Conservation (phyloP, 2,888 invertebrate species). For the Lordiphosa fenestrarum region DNA sequence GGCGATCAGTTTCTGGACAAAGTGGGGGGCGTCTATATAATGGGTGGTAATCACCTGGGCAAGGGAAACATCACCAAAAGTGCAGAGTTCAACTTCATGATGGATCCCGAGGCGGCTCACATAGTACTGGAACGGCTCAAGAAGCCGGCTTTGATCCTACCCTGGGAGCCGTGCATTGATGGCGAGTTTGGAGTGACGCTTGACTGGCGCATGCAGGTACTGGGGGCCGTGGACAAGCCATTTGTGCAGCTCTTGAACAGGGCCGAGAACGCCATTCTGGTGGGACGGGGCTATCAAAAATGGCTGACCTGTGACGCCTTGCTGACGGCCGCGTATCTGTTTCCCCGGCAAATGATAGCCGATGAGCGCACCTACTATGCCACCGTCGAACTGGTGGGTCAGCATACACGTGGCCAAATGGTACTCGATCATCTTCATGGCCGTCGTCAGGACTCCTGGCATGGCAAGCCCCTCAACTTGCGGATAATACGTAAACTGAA, state of each 20-base stretch:
- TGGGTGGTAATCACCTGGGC: slow-evolving; percentile 90
- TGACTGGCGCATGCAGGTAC: slow-evolving; percentile 81
- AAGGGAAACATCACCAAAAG: slow-evolving; percentile 83
- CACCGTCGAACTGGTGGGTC: slow-evolving; percentile 83
- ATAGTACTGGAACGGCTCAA: slow-evolving; percentile 83
- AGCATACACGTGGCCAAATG: slow-evolving; percentile 83
- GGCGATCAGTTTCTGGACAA: slow-evolving; percentile 82
- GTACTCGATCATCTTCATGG: slow-evolving; percentile 81
- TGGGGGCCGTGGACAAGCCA: slow-evolving; percentile 51
- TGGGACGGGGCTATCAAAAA: slow-evolving; percentile 36
- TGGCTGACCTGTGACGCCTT: slow-evolving; percentile 81
- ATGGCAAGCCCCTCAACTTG: slow-evolving; percentile 42
- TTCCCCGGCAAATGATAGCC: slow-evolving; percentile 77
- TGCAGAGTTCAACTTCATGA: slow-evolving; percentile 88
- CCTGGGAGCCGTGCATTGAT: slow-evolving; percentile 85
- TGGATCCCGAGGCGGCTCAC: slow-evolving; percentile 88
- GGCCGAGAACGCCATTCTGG: slow-evolving; percentile 77
- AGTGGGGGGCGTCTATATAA: slow-evolving; percentile 86
- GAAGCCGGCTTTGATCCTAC: slow-evolving; percentile 82
- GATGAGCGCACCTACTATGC: slow-evolving; percentile 75
- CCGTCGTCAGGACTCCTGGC: slow-evolving; percentile 81
- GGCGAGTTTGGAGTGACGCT: slow-evolving; percentile 58
- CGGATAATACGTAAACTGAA: slow-evolving; percentile 47
- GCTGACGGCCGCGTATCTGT: slow-evolving; percentile 80
- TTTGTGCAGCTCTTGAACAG: slow-evolving; percentile 81